A percentile compares a stretch with the other conserved stretches of the same genome.
These are phyloP conservation scores for Synaphobranchus kaupii DNA, from an alignment of 2,797 vertebrate genomes.

Conservation along the genomic window DNA sequence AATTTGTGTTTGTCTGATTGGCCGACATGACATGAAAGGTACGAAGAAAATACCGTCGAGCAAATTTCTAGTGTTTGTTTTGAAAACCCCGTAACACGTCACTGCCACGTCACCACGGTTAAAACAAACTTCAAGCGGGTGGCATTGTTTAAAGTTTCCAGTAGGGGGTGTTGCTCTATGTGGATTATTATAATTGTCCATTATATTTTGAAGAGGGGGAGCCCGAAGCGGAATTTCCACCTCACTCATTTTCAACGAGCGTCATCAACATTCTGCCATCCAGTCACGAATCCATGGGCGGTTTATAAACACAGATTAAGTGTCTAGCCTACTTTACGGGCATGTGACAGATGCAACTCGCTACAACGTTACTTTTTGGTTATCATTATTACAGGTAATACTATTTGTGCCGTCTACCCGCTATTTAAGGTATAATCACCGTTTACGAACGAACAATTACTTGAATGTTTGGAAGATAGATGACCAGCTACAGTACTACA, in stretches of 20 bases:
- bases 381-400: neutral
- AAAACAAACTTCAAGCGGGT: neutral
- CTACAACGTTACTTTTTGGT: neutral
- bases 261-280: constrained; percentile 9
- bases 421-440: neutral
- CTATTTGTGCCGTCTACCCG: neutral
- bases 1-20: neutral
- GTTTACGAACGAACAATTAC: neutral
- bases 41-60: constrained; percentile 4
- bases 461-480: neutral
- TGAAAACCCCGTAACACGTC: constrained; percentile 48
- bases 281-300: neutral
- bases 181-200: neutral
- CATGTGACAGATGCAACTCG: neutral
- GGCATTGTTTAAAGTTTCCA: constrained; percentile 26
- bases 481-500: neutral
- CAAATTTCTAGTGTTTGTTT: constrained; percentile 10
- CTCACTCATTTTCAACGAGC: neutral
- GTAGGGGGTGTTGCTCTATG: constrained; percentile 38
- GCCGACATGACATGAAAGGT: neutral
- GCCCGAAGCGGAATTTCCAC: constrained; percentile 34
- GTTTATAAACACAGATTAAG: neutral
- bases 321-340: neutral
- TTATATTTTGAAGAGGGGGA: constrained; percentile 5
- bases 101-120: constrained; percentile 36